Evolutionary conservation across 2,797 vertebrate genomes (phyloP), one percentile per base, ranked within the genome.

Genomic region (Picus viridis): DNA sequence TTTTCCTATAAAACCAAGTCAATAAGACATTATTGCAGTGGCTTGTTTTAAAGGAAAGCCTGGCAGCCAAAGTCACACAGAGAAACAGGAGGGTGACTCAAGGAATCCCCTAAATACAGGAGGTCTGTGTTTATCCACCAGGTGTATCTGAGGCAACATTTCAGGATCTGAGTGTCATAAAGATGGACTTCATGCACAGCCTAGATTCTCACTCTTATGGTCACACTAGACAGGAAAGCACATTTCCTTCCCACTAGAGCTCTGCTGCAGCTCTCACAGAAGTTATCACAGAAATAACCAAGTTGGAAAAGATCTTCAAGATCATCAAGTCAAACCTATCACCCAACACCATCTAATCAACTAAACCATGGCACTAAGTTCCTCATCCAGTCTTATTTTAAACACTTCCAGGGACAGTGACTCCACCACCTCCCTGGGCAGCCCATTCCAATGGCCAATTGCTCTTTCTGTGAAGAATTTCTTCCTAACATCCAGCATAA

Each of bases 1-100:
- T 95, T 95, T 92, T 92, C 89, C 87, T 80, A 71, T 84, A 92
- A 94, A 95, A 88, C 77, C 16, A 68, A 88, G 87, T 93, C 96
- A 94, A 86, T 95, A 93, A 69, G 74, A 68, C 84, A 94, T 91
- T 95, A 93, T 90, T 88, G 72, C 1, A 0, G 58, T 49, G 69
- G 54, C 75, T 83, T 91, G 16, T 76, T 95, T 88, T 86, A 86
- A 95, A 94, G 65, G 56, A 90, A 94, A 93, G 34, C 43, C 77
- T 89, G 80, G 67, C 68, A 93, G 71, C 30, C 72, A 86, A 89
- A 90, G 86, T 22, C 74, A 81, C 69, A 59, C 64, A 81, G 9
- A 78, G 63, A 82, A 79, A 89, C 81, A 88, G 86, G 73, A 85
- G 54, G 7, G 70, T 56, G 36, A 81, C 8, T 67, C 74, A 29